Conservation (phyloP, 2,888 invertebrate genomes). For the Atherix ibis region DNA sequence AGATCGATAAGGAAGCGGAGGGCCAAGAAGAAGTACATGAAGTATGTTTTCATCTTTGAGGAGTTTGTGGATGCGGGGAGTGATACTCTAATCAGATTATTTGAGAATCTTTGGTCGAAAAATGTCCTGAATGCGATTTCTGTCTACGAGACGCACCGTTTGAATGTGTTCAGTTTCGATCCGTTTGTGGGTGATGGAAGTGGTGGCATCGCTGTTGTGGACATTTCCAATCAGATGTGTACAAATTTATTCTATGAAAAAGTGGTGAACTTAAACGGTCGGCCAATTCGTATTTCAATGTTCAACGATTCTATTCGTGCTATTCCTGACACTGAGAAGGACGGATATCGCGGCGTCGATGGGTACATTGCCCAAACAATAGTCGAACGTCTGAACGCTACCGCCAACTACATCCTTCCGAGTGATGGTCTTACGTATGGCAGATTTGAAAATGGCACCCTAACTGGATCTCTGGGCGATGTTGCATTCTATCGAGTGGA, state of each 20-base stretch:
- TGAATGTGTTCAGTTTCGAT: slow-evolving; percentile 4
- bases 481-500: slow-evolving; percentile 17
- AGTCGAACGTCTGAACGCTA: slow-evolving; percentile 19
- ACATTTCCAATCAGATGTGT: neutral
- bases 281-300: slow-evolving; percentile 4
- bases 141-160: slow-evolving; percentile 2
- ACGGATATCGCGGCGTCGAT: slow-evolving; percentile 6
- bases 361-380: slow-evolving; percentile 14
- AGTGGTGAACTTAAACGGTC: slow-evolving; percentile 5
- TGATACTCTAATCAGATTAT: slow-evolving; percentile 2
- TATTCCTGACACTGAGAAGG: slow-evolving; percentile 1
- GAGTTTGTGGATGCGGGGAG: neutral
- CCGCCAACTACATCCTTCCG: slow-evolving; percentile 18
- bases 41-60: slow-evolving; percentile 7
- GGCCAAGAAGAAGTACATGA: slow-evolving; percentile 3
- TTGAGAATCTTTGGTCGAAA: slow-evolving; percentile 4
- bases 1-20: neutral
- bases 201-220: neutral
- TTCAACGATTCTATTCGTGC: slow-evolving; percentile 5
- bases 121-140: slow-evolving; percentile 7
- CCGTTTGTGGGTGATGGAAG: slow-evolving; percentile 2
- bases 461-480: slow-evolving; percentile 16
- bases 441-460: slow-evolving; percentile 15
- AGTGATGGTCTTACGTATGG: slow-evolving; percentile 20
- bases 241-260: slow-evolving; percentile 5